phyloP scores from a whole-genome alignment of 2,113 vertebrate genomes.

The Coptodon bakossiorum region DNA sequence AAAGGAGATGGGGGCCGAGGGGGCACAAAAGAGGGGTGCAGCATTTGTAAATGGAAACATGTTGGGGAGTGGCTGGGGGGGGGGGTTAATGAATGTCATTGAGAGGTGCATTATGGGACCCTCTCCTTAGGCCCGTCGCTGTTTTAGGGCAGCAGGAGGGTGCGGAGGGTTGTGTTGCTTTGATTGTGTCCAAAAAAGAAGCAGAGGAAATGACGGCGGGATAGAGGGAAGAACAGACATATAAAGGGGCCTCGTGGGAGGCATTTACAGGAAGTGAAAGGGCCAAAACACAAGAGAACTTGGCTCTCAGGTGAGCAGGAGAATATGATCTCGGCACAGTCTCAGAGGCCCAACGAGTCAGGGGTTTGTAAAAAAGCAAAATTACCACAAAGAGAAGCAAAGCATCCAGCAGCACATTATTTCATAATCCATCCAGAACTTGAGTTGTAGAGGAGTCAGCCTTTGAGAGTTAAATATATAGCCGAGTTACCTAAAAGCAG shows the following conservation, averaged over 20 bases:
- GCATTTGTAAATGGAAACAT: slow-evolving; percentile 25
- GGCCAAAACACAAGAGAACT: slow-evolving; percentile 42
- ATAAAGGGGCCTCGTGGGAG: not conserved
- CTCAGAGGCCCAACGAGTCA: not conserved
- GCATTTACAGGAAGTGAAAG: slow-evolving; percentile 25
- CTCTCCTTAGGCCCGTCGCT: slow-evolving; percentile 77
- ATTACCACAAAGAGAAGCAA: not conserved
- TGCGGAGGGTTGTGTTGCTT: not conserved
- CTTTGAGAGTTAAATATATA: not conserved
- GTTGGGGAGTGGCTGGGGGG: not conserved
- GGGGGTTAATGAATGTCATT: slow-evolving; percentile 85
- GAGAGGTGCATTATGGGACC: slow-evolving; percentile 85
- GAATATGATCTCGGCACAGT: not conserved
- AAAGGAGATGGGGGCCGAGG: slow-evolving; percentile 75
- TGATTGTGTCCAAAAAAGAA: slow-evolving; percentile 7
- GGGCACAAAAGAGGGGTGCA: slow-evolving; percentile 4
- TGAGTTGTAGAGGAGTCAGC: not conserved
- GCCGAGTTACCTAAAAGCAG: not conserved
- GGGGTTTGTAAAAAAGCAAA: not conserved
- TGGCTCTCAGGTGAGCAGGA: not conserved
- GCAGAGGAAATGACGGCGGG: not conserved
- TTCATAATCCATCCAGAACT: not conserved
- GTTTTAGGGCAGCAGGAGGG: slow-evolving; percentile 73
- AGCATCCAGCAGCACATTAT: not conserved
- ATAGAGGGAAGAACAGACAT: slow-evolving; percentile 59